phyloP scores from a whole-genome alignment of 2,113 vertebrate species.

The Corythoichthys intestinalis region DNA sequence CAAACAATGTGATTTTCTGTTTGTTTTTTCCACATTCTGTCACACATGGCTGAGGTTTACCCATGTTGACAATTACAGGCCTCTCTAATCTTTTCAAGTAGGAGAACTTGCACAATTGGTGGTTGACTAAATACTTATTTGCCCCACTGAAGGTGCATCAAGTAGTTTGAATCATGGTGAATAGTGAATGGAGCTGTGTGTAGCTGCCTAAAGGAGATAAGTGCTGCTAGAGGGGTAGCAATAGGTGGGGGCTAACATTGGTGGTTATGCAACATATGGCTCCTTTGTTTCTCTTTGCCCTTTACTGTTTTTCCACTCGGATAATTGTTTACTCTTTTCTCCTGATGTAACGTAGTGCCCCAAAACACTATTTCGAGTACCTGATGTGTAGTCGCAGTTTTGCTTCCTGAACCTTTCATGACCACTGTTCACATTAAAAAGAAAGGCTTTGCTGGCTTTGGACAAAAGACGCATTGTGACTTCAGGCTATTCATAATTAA shows the following conservation, averaged over 20 bases:
- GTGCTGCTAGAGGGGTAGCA: constrained; percentile 18
- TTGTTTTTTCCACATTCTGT: too few relatives aligned
- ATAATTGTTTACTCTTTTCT: constrained; percentile 16
- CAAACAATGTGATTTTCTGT: too few relatives aligned
- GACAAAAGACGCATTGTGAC: neutral
- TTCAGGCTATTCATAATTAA: neutral
- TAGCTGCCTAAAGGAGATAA: constrained; percentile 61
- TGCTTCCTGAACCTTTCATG: neutral
- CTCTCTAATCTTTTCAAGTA: too few relatives aligned
- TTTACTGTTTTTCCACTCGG: constrained; percentile 26
- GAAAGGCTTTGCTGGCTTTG: neutral
- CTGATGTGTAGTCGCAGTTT: neutral
- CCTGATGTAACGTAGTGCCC: neutral
- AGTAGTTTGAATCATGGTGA: constrained; percentile 35
- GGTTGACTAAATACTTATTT: neutral
- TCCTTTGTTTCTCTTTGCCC: constrained; percentile 39
- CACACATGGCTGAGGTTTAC: too few relatives aligned
- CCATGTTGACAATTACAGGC: too few relatives aligned
- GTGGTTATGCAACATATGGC: constrained; percentile 29
- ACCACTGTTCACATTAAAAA: neutral
- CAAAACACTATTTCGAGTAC: constrained; percentile 2
- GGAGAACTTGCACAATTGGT: too few relatives aligned
- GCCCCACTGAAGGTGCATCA: neutral
- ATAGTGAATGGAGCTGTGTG: constrained; percentile 20
- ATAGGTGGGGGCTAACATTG: constrained; percentile 35